phyloP scores from a whole-genome alignment of 2,888 invertebrate species.

The Drosophila acutilabella region DNA sequence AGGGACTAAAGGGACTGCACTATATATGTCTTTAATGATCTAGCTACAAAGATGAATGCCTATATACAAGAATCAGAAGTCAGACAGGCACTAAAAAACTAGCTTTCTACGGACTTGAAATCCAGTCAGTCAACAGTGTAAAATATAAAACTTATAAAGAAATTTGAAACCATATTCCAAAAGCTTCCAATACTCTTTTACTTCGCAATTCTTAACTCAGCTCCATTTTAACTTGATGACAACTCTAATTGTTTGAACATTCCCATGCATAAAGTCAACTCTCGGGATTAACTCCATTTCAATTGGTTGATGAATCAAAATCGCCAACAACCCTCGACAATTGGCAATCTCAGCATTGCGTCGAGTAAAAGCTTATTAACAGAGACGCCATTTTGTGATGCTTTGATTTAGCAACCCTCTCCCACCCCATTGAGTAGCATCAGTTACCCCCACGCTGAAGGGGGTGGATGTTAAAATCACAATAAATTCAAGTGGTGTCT shows the following conservation, averaged over 20 bases:
- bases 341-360: background rate
- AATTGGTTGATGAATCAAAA: constrained; percentile 9
- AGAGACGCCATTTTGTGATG: constrained; percentile 21
- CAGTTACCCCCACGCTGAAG: constrained; percentile 2
- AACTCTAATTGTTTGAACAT: background rate
- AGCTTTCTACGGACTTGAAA: too few species aligned
- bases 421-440: background rate
- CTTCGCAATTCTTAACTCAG: too few species aligned
- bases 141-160: too few species aligned
- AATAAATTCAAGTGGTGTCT: constrained; percentile 31
- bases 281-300: background rate
- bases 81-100: too few species aligned
- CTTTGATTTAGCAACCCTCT: constrained; percentile 20
- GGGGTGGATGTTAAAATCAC: constrained; percentile 2
- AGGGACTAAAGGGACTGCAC: too few species aligned
- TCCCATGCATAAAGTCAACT: background rate
- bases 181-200: too few species aligned
- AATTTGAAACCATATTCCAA: too few species aligned
- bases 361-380: background rate
- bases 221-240: too few species aligned
- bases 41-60: too few species aligned
- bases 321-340: constrained; percentile 6
- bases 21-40: too few species aligned
- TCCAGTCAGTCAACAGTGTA: too few species aligned
- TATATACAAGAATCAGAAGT: too few species aligned